Evolutionary conservation across 2,113 vertebrate genomes (phyloP).

Genomic region (Coptodon rendalli): DNA sequence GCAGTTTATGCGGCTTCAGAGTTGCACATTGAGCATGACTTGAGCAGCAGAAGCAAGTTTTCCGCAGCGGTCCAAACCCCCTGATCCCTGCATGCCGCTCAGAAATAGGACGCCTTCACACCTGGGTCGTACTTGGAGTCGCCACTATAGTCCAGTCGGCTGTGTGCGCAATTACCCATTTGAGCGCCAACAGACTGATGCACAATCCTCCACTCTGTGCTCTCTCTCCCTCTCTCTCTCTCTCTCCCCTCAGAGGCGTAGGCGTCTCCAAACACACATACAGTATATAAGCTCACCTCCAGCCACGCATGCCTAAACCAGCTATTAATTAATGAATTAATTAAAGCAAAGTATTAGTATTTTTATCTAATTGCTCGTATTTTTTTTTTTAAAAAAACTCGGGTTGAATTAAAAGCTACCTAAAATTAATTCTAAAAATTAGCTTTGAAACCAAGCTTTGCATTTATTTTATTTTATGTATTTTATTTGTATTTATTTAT

Average conservation of each 20-base stretch:
- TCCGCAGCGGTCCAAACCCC: constrained; percentile 3
- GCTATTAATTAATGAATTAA: neutral
- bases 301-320: neutral
- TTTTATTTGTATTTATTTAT: neutral
- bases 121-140: constrained; percentile 38
- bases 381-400: neutral
- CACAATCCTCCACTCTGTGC: neutral
- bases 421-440: neutral
- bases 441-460: neutral
- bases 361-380: neutral
- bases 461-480: neutral
- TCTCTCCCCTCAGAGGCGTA: neutral
- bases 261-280: constrained; percentile 29
- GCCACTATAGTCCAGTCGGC: constrained; percentile 24
- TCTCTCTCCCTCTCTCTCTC: neutral
- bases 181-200: constrained; percentile 42
- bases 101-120: neutral
- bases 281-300: neutral
- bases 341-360: neutral
- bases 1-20: constrained; percentile 7
- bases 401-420: neutral
- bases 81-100: neutral
- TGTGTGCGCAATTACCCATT: constrained; percentile 49
- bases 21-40: constrained; percentile 10
- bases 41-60: constrained; percentile 37